Conservation (phyloP, 2,888 invertebrate species). For the Chymomyza amoena region DNA sequence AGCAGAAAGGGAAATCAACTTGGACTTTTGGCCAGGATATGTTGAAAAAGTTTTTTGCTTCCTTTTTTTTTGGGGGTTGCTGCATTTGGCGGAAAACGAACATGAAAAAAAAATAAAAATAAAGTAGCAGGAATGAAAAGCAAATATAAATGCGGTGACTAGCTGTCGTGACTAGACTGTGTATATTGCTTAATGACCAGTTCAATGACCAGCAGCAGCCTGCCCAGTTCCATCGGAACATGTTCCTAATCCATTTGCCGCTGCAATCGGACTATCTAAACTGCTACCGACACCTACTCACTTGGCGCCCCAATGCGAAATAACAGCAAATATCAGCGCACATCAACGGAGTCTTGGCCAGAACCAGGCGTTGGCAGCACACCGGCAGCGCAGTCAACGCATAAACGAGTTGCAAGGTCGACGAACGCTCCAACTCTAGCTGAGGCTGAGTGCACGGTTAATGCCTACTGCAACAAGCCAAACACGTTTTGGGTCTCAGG, state of each 20-base stretch:
- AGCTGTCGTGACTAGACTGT: conserved; percentile 10
- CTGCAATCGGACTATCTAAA: neutral
- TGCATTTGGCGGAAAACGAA: conserved; percentile 32
- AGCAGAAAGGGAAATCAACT: conserved; percentile 77
- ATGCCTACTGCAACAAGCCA: conserved; percentile 30
- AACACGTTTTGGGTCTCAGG: conserved; percentile 47
- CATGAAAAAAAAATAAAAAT: conserved; percentile 33
- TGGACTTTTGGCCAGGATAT: conserved; percentile 51
- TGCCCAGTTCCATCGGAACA: neutral
- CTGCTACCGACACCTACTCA: neutral
- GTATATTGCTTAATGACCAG: neutral
- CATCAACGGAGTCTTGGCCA: conserved; percentile 27
- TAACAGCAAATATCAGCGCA: conserved; percentile 34
- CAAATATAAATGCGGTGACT: neutral
- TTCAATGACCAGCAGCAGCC: neutral
- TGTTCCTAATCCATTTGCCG: neutral
- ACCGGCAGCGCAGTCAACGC: conserved; percentile 35
- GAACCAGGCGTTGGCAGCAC: conserved; percentile 22
- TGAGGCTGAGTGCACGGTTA: conserved; percentile 24
- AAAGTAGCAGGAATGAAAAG: neutral
- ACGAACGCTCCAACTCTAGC: conserved; percentile 67
- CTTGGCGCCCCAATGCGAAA: neutral
- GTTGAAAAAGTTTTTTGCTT: conserved; percentile 37
- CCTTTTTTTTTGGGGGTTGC: conserved; percentile 38
- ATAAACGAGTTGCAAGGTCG: conserved; percentile 78